phyloP scores from a whole-genome alignment of 1,140 invertebrate species.

The Aphidius ervi region DNA sequence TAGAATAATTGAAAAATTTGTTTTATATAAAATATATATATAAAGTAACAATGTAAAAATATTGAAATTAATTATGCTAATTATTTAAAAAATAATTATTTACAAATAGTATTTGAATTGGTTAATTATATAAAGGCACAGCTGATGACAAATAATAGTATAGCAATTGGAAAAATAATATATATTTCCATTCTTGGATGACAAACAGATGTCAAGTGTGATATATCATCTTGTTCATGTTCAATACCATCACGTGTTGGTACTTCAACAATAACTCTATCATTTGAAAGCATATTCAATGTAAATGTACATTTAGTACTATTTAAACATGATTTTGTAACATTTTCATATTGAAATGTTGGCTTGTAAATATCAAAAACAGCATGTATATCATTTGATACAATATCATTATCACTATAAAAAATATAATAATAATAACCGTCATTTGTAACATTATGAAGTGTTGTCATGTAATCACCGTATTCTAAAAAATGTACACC shows the following conservation, averaged over 20 bases:
- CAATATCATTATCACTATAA: constrained; percentile 77
- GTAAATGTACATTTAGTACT: constrained; percentile 69
- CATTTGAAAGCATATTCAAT: constrained; percentile 65
- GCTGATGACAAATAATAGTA: constrained; percentile 68
- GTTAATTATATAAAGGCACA: constrained; percentile 63
- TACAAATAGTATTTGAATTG: neutral
- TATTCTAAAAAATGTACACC: constrained; percentile 65
- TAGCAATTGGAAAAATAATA: constrained; percentile 70
- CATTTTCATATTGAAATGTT: constrained; percentile 71
- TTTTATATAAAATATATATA: neutral
- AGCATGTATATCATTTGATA: constrained; percentile 73
- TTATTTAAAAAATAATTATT: neutral
- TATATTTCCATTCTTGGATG: constrained; percentile 73
- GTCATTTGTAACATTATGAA: constrained; percentile 65
- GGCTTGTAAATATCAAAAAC: constrained; percentile 81
- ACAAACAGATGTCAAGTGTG: constrained; percentile 67
- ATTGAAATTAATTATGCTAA: neutral
- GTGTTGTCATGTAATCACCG: constrained; percentile 60
- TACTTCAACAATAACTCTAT: constrained; percentile 75
- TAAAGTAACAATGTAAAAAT: neutral
- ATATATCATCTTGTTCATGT: constrained; percentile 63
- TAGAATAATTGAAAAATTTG: neutral
- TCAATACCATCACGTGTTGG: constrained; percentile 75
- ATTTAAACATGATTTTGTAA: constrained; percentile 69
- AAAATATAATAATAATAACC: constrained; percentile 86